Conservation (phyloP, 2,888 invertebrate species). For the Idaea aversata region DNA sequence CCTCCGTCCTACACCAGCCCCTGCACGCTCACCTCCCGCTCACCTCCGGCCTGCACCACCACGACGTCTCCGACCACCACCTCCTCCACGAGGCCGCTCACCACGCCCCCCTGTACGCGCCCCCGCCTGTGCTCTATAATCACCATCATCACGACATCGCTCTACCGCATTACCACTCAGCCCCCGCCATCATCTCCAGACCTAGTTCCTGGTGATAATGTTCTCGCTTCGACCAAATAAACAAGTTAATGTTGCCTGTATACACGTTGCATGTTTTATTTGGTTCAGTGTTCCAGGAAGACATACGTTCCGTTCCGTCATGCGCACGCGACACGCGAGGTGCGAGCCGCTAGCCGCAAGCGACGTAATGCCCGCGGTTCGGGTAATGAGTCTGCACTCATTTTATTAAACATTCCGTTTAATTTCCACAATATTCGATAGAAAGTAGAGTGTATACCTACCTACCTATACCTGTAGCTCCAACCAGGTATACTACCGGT, state of each 20-base stretch:
- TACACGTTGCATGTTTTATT: background rate
- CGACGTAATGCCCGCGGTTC: background rate
- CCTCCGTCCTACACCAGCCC: slow-evolving; percentile 24
- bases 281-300: background rate
- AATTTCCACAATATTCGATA: background rate
- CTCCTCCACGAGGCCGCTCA: slow-evolving; percentile 23
- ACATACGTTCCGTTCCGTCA: background rate
- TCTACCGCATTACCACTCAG: slow-evolving; percentile 13
- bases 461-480: background rate
- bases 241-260: background rate
- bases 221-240: background rate
- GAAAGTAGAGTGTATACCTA: background rate
- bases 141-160: slow-evolving; percentile 17
- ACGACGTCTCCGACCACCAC: slow-evolving; percentile 21
- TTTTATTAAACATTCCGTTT: background rate
- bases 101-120: slow-evolving; percentile 19
- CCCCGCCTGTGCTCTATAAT: slow-evolving; percentile 12
- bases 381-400: background rate
- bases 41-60: slow-evolving; percentile 17
- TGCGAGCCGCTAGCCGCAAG: no score
- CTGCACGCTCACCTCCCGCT: slow-evolving; percentile 19
- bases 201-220: slow-evolving; percentile 9
- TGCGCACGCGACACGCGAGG: background rate
- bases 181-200: slow-evolving; percentile 28
- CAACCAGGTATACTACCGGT: no score